Base-by-base conservation (phyloP, 2,113 vertebrate species). In the Okapia johnstoni region DNA sequence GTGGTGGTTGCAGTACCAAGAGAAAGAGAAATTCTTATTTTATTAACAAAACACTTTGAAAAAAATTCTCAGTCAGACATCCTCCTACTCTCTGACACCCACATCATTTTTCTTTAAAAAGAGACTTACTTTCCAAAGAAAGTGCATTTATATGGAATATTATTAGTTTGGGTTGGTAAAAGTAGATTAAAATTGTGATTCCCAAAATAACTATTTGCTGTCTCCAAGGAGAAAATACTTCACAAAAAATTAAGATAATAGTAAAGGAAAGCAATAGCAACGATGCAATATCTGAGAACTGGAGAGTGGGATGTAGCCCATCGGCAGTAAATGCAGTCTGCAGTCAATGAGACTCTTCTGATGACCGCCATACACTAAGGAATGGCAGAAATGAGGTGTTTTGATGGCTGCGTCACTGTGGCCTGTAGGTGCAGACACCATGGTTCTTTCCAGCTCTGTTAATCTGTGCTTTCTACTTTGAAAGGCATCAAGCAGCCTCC, bases 71-170 rank as follows among this genome's bases (percentile, higher is more conserved):
- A 77, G 80, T 79, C 46, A 96, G 97, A 90, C 12, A 92, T 2
- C 55, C 76, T 97, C 70, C 50, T 61, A 93, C 85, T 92, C 46
- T 52, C 40, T 94, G 89, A 96, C 76, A 88, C 60, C 54, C 46
- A 96, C 63, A 92, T 87, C 28, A 85, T 17, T 93, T 84, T 93
- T 89, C 73, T 92, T 96, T 88, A 89, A 91, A 25, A 92, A 96
- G 92, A 63, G 14, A 87, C 36, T 81, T 50, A 73, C 77, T 87
- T 83, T 23, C 66, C 88, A 97, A 76, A 73, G 50, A 85, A 97
- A 95, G 61, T 28, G 25, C 23, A 61, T 70, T 81, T 81, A 54
- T 92, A 84, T 86, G 36, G 11, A 40, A 1, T 93, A 61, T 54
- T 90, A 80, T 77, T 90, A 96, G 73, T 87, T 84, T 55, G 6